Percentiles rank a stretch among this genome's conserved stretches.
Conservation (phyloP, 2,113 vertebrate species). For the Thalassoma bifasciatum region DNA sequence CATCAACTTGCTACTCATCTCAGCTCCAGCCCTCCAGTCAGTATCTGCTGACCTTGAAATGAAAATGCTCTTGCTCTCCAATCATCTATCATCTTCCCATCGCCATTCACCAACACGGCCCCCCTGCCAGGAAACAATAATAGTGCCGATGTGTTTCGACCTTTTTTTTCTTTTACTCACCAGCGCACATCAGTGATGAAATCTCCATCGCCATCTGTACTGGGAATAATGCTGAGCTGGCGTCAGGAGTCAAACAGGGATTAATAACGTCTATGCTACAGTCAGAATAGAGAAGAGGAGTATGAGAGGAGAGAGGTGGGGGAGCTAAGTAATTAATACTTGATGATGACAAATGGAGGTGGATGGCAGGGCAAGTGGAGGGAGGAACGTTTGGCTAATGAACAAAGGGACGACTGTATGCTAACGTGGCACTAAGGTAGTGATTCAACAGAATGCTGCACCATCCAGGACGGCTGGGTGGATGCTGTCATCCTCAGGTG, state of each 20-base stretch:
- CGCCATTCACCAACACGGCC: constrained; percentile 48
- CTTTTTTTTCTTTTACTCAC: constrained; percentile 38
- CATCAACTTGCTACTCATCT: constrained; percentile 36
- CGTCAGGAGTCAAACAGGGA: constrained; percentile 60
- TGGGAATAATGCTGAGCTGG: constrained; percentile 69
- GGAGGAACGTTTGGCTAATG: constrained; percentile 68
- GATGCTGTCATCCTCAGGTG: constrained; percentile 32
- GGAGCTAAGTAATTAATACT: constrained; percentile 78
- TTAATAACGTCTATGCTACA: constrained; percentile 66
- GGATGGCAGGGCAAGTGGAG: constrained; percentile 54
- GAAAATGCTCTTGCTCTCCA: constrained; percentile 27
- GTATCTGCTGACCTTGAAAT: constrained; percentile 68
- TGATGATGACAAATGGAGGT: constrained; percentile 79
- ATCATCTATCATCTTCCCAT: constrained; percentile 65
- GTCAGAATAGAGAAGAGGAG: constrained; percentile 37
- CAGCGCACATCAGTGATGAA: constrained; percentile 48
- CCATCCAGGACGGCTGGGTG: constrained; percentile 18
- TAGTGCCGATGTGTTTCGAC: constrained; percentile 56
- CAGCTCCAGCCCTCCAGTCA: constrained; percentile 6
- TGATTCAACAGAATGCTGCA: constrained; percentile 34
- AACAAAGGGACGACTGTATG: constrained; percentile 69
- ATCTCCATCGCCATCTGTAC: constrained; percentile 61
- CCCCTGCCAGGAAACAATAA: constrained; percentile 60
- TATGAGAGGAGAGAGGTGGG: constrained; percentile 43
- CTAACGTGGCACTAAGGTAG: constrained; percentile 53